phyloP scores from a whole-genome alignment of 2,888 invertebrate species.

The Drosophila pullipes region DNA sequence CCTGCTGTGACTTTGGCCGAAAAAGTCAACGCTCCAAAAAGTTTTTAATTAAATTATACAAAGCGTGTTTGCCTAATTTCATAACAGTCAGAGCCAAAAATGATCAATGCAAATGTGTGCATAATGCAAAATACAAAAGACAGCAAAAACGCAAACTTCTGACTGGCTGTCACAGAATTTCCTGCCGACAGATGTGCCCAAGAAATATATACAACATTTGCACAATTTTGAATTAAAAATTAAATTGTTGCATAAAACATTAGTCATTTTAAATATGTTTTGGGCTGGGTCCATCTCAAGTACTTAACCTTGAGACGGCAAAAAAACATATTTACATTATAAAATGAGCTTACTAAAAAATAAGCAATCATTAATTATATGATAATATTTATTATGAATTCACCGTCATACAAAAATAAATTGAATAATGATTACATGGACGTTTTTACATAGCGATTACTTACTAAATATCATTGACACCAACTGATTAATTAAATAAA shows the following conservation, averaged over 20 bases:
- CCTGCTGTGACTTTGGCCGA: conserved; percentile 58
- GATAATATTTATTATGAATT: neutral
- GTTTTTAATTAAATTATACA: conserved; percentile 77
- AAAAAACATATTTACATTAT: neutral
- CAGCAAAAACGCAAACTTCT: neutral
- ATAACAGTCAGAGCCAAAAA: conserved; percentile 28
- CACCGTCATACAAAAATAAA: neutral
- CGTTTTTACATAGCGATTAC: neutral
- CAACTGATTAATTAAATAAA: neutral
- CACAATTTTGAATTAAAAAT: neutral
- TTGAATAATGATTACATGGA: neutral
- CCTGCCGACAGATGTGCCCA: neutral
- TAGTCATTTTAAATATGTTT: neutral
- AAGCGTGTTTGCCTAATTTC: conserved; percentile 65
- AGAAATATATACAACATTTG: neutral
- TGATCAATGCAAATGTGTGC: conserved; percentile 17
- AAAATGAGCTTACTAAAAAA: neutral
- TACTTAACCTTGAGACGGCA: neutral
- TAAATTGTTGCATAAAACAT: neutral
- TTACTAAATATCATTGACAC: neutral
- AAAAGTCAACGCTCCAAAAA: conserved; percentile 64
- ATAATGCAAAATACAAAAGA: neutral
- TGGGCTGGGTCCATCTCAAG: neutral
- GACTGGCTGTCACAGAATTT: neutral
- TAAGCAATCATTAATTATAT: neutral